A percentile compares a stretch with the other conserved stretches of the same genome.
Conservation (phyloP, 2,797 vertebrate genomes). For the Mormyrus proboscirostris region DNA sequence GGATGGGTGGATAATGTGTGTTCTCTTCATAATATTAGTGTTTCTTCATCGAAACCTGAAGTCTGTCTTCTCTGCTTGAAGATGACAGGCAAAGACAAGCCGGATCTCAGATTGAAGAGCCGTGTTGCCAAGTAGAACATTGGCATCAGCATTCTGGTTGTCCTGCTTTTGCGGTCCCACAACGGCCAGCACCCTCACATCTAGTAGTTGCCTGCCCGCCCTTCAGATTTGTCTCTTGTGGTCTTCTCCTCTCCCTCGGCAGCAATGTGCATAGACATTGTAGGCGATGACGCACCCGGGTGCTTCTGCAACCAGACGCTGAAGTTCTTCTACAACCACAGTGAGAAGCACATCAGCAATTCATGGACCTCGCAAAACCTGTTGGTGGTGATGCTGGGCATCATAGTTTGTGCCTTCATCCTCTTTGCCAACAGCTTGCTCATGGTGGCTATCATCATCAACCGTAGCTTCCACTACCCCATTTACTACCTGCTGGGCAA, state of each 20-base stretch:
- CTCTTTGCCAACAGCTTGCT: constrained; percentile 81
- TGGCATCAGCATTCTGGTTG: background rate
- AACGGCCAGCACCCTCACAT: background rate
- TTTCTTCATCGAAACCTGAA: background rate
- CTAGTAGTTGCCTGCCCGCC: background rate
- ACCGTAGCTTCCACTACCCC: constrained; percentile 83
- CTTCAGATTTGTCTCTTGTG: background rate
- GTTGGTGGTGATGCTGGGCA: constrained; percentile 71
- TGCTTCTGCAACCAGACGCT: constrained; percentile 68
- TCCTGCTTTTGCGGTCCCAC: background rate
- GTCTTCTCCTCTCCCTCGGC: no score
- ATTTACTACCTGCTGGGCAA: constrained; percentile 88
- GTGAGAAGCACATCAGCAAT: constrained; percentile 62
- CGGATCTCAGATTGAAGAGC: background rate
- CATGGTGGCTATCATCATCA: constrained; percentile 74
- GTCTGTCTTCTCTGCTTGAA: background rate
- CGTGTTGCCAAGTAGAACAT: background rate
- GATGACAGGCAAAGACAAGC: background rate
- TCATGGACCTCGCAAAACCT: constrained; percentile 70
- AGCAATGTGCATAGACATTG: constrained; percentile 27
- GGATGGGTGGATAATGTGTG: background rate
- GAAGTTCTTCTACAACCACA: constrained; percentile 76
- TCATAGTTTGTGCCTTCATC: constrained; percentile 75
- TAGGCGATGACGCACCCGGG: constrained; percentile 25
- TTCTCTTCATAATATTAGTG: background rate